Conservation (phyloP, 1,140 invertebrate species). For the Monomorium pharaonis region DNA sequence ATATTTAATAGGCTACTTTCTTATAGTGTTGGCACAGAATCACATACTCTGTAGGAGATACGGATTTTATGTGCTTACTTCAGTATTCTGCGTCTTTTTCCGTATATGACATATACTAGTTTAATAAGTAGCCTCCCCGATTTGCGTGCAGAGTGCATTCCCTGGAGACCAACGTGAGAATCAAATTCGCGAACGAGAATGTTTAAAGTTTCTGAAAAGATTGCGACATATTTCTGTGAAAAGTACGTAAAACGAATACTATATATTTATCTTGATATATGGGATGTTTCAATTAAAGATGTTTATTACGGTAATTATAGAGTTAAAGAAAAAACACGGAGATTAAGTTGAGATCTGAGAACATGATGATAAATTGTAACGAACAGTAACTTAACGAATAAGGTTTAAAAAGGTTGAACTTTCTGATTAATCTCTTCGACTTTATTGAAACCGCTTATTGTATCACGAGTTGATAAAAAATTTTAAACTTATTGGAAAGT, state of each 20-base stretch:
- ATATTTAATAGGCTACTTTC: constrained; percentile 29
- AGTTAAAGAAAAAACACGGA: background rate
- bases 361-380: background rate
- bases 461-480: background rate
- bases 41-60: constrained; percentile 2
- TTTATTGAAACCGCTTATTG: background rate
- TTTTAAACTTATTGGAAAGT: background rate
- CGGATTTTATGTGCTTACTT: constrained; percentile 37
- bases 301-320: background rate
- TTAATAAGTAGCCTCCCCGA: constrained; percentile 29
- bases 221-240: background rate
- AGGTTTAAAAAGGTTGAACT: background rate
- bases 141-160: constrained; percentile 39
- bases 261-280: background rate
- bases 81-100: constrained; percentile 24
- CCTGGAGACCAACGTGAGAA: background rate
- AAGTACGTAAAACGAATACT: background rate
- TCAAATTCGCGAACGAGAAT: background rate
- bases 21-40: constrained; percentile 12
- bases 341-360: background rate
- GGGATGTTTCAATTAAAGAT: background rate
- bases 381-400: background rate
- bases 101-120: constrained; percentile 11
- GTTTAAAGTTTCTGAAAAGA: background rate
- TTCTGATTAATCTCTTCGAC: background rate